Conservation (phyloP, 2,888 invertebrate species). For the Trichacis sp. region DNA sequence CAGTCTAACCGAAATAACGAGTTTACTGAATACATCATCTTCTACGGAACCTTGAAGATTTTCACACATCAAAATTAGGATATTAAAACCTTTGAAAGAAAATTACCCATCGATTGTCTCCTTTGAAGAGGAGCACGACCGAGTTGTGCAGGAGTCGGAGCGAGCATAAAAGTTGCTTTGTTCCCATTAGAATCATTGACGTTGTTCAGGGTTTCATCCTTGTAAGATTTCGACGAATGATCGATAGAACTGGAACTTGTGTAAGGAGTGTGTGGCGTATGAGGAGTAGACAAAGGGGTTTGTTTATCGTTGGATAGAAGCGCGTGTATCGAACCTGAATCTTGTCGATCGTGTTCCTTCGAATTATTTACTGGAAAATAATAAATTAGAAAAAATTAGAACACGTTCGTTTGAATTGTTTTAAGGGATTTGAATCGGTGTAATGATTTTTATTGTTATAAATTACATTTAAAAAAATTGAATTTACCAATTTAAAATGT, state of each 20-base stretch:
- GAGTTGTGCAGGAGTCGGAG: slow-evolving; percentile 94
- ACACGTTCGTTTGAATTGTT: no score
- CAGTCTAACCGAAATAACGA: no score
- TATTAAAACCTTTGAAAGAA: slow-evolving; percentile 1
- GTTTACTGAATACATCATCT: no score
- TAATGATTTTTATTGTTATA: no score
- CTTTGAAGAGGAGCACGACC: slow-evolving; percentile 91
- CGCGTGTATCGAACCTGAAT: slow-evolving; percentile 39
- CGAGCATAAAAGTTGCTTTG: slow-evolving; percentile 78
- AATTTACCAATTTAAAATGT: no score
- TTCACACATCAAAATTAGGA: neutral
- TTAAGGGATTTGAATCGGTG: no score
- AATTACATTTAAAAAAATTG: no score
- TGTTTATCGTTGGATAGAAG: slow-evolving; percentile 54
- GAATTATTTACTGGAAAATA: slow-evolving; percentile 55
- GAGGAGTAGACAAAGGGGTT: slow-evolving; percentile 61
- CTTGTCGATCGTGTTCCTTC: slow-evolving; percentile 61
- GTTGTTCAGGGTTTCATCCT: slow-evolving; percentile 54
- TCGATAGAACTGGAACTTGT: slow-evolving; percentile 54
- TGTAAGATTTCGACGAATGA: slow-evolving; percentile 54
- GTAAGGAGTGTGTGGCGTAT: slow-evolving; percentile 62
- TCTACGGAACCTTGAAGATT: no score
- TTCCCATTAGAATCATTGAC: slow-evolving; percentile 54
- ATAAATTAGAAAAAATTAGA: no score
- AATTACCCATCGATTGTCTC: slow-evolving; percentile 83